Conservation (phyloP, 2,797 vertebrate genomes). For the Protonibea diacanthus region DNA sequence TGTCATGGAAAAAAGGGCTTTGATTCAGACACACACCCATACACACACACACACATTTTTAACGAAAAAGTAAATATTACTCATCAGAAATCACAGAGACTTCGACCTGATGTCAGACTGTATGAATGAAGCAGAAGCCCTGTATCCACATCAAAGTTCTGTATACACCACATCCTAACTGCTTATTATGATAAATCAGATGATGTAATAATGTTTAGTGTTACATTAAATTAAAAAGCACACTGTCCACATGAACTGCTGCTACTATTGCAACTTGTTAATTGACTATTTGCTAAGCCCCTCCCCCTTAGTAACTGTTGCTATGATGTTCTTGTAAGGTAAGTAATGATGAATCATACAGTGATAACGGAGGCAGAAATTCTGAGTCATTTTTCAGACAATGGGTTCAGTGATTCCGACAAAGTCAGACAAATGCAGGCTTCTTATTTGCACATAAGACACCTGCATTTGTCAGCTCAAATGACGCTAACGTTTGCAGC, state of each 20-base stretch:
- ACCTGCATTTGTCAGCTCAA: too few relatives aligned
- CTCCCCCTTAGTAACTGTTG: not conserved
- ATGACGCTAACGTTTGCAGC: not conserved
- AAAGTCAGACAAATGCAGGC: not conserved
- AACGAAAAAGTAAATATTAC: constrained; percentile 30
- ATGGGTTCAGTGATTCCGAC: not conserved
- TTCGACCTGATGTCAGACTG: not conserved
- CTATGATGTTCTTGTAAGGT: not conserved
- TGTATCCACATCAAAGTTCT: not conserved
- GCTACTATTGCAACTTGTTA: not conserved
- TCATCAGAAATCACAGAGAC: not conserved
- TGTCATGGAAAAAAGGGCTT: constrained; percentile 68
- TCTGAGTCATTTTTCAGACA: not conserved
- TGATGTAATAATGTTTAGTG: not conserved
- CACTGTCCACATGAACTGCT: not conserved
- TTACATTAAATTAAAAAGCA: not conserved
- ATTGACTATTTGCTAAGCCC: not conserved
- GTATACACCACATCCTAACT: not conserved
- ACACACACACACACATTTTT: constrained; percentile 21
- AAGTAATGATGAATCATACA: too few relatives aligned
- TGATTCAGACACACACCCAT: constrained; percentile 35
- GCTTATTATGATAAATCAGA: not conserved
- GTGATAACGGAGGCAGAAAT: not conserved
- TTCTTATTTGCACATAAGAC: not conserved
- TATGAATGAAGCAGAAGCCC: not conserved